Evolutionary conservation across 2,113 vertebrate genomes (phyloP).

Genomic region (Myanophis thanlyinensis): DNA sequence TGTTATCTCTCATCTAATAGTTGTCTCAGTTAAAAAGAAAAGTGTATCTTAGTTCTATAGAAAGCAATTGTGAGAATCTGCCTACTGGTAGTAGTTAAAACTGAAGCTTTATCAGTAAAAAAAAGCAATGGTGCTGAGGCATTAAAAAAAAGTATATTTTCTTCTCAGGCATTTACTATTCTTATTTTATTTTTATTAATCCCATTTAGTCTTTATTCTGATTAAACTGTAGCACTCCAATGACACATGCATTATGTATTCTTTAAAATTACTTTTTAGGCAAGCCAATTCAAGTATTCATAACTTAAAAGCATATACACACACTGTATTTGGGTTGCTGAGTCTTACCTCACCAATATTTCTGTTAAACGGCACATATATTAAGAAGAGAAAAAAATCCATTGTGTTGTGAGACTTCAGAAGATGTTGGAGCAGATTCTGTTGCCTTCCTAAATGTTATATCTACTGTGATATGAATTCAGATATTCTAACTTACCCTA

Average conservation of each 20-base stretch:
- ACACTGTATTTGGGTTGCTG: constrained; percentile 64
- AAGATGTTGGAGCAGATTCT: neutral
- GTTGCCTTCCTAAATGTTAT: neutral
- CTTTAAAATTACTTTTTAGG: constrained; percentile 44
- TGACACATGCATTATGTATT: constrained; percentile 68
- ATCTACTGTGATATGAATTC: neutral
- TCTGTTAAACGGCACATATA: constrained; percentile 78
- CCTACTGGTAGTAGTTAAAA: constrained; percentile 12
- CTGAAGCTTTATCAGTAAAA: constrained; percentile 51
- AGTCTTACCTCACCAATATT: constrained; percentile 82
- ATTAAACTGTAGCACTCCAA: constrained; percentile 69
- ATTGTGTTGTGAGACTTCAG: constrained; percentile 59
- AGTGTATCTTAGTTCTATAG: constrained; percentile 54
- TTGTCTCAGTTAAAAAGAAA: constrained; percentile 47
- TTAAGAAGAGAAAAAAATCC: constrained; percentile 76
- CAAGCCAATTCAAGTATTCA: constrained; percentile 39
- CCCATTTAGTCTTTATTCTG: constrained; percentile 24
- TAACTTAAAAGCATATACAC: constrained; percentile 66
- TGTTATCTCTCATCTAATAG: constrained; percentile 62
- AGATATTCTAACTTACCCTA: neutral
- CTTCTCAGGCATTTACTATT: constrained; percentile 49
- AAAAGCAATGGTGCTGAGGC: constrained; percentile 22
- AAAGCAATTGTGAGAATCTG: constrained; percentile 52
- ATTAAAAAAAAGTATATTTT: constrained; percentile 53
- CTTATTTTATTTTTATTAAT: constrained; percentile 30